These are phyloP conservation scores for Latheticus oryzae DNA, from an alignment of 2,888 invertebrate genomes.

Conservation along the genomic window DNA sequence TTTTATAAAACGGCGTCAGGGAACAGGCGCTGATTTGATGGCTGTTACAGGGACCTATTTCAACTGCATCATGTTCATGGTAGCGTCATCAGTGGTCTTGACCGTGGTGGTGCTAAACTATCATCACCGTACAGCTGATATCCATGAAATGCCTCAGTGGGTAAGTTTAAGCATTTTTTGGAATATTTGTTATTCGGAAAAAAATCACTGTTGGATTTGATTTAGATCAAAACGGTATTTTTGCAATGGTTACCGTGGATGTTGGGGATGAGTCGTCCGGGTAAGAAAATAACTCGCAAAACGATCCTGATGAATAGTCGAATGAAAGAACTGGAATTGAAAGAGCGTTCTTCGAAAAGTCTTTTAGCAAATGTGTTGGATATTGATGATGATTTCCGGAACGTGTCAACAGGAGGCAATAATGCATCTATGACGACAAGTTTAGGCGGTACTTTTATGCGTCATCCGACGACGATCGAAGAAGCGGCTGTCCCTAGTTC, in stretches of 20 bases:
- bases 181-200: conserved; percentile 7
- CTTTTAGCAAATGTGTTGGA: conserved; percentile 94
- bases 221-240: conserved; percentile 91
- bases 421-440: conserved; percentile 62
- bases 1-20: conserved; percentile 32
- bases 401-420: conserved; percentile 73
- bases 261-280: conserved; percentile 94
- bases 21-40: conserved; percentile 45
- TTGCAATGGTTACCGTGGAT: conserved; percentile 98
- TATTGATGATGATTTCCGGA: conserved; percentile 94
- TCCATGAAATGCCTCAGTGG: conserved; percentile 97
- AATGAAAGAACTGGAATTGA: conserved; percentile 92
- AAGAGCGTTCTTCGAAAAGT: conserved; percentile 94
- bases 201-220: conserved; percentile 2
- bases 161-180: conserved; percentile 72
- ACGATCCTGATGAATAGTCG: conserved; percentile 90
- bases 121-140: conserved; percentile 96
- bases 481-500: conserved; percentile 65
- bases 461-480: conserved; percentile 82
- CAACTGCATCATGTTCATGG: conserved; percentile 99
- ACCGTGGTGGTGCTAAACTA: conserved; percentile 97
- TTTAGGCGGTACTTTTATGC: conserved; percentile 70
- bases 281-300: conserved; percentile 92
- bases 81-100: conserved; percentile 96
- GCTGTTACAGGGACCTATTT: conserved; percentile 87